Conservation (phyloP, 2,888 invertebrate genomes). For the Folsomia manolachei region DNA sequence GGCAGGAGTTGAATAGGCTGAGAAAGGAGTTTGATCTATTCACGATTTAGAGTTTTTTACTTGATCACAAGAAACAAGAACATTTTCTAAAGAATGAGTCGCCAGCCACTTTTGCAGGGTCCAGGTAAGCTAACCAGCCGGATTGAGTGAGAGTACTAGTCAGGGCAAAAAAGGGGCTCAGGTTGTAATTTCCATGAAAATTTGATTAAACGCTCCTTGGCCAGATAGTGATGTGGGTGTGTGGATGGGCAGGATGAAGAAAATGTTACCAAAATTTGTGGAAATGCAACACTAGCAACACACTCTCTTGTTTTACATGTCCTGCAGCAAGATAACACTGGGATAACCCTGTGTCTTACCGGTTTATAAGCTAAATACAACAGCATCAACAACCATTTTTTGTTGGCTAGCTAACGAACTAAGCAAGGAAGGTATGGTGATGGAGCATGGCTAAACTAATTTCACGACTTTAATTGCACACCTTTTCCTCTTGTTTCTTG, state of each 20-base stretch:
- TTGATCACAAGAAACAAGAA: neutral
- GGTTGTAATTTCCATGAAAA: constrained; percentile 5
- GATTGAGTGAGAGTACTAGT: too few relatives aligned
- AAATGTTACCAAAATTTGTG: neutral
- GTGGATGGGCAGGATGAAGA: neutral
- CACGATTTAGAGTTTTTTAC: neutral
- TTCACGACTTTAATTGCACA: constrained; percentile 23
- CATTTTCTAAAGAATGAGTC: neutral
- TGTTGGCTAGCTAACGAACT: neutral
- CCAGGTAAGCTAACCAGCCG: too few relatives aligned
- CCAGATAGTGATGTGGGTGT: too few relatives aligned
- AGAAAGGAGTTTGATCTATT: neutral
- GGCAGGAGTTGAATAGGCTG: neutral
- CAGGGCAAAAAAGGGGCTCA: too few relatives aligned
- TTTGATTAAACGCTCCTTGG: neutral
- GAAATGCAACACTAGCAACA: too few relatives aligned
- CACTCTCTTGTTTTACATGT: too few relatives aligned
- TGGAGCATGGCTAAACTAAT: constrained; percentile 14
- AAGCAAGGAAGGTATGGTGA: neutral
- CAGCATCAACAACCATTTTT: too few relatives aligned
- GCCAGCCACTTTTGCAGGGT: too few relatives aligned
- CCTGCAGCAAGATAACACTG: too few relatives aligned
- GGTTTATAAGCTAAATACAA: too few relatives aligned
- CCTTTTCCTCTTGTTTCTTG: neutral
- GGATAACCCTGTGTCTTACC: too few relatives aligned